Percentiles rank a stretch among this genome's conserved stretches.
Conservation (phyloP, 2,888 invertebrate genomes). For the Suillia variegata region DNA sequence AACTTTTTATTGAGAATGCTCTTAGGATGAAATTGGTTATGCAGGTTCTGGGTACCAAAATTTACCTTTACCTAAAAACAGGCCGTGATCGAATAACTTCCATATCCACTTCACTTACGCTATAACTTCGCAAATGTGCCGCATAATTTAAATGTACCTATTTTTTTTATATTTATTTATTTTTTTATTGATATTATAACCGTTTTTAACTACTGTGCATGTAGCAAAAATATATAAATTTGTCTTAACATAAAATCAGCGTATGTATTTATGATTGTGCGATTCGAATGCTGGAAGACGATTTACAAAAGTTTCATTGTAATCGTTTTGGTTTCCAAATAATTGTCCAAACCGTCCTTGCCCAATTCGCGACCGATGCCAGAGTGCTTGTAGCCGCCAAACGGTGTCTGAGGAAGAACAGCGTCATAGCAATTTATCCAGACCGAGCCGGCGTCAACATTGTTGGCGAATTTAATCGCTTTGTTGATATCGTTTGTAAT, state of each 20-base stretch:
- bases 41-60: no score
- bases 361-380: slow-evolving; percentile 86
- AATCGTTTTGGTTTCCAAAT: slow-evolving; percentile 79
- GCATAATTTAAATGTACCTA: not conserved
- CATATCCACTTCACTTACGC: slow-evolving; percentile 4
- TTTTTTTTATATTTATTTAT: not conserved
- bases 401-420: slow-evolving; percentile 73
- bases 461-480: slow-evolving; percentile 75
- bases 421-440: slow-evolving; percentile 69
- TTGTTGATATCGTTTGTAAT: slow-evolving; percentile 80
- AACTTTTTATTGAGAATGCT: no score
- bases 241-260: slow-evolving; percentile 3
- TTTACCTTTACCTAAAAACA: no score
- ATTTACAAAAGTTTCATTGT: slow-evolving; percentile 63
- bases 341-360: slow-evolving; percentile 77
- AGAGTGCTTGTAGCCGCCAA: slow-evolving; percentile 87
- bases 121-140: slow-evolving; percentile 3
- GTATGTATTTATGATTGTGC: slow-evolving; percentile 2
- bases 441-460: slow-evolving; percentile 78
- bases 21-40: no score
- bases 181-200: slow-evolving; percentile 17
- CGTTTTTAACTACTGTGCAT: slow-evolving; percentile 24
- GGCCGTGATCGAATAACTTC: not conserved
- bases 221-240: slow-evolving; percentile 8
- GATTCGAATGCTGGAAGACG: not conserved